Evolutionary conservation across 2,888 invertebrate species (phyloP).

Genomic region (Pristionchus japonicus): DNA sequence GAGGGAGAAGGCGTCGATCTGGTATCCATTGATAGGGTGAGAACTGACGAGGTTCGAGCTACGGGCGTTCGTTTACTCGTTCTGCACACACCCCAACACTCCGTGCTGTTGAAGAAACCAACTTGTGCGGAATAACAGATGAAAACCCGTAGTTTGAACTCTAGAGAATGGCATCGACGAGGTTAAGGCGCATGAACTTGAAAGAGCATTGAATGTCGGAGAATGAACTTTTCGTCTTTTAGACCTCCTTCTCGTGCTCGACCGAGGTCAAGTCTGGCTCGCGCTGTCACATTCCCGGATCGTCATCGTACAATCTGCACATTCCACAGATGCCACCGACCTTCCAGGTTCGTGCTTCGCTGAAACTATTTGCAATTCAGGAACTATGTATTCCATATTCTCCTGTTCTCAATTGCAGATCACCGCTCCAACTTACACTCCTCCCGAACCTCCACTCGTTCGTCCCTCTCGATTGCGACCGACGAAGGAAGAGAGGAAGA

Average conservation of each 20-base stretch:
- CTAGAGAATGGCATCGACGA: background rate
- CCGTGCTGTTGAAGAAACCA: too few relatives aligned
- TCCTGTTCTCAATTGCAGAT: conserved; percentile 50
- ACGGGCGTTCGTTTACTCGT: too few relatives aligned
- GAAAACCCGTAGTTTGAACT: too few relatives aligned
- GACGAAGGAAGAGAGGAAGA: conserved; percentile 11
- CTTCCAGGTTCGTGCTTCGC: conserved; percentile 54
- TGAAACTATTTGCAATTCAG: background rate
- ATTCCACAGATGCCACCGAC: conserved; percentile 59
- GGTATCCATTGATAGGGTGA: conserved; percentile 69
- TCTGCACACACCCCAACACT: too few relatives aligned
- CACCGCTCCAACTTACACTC: conserved; percentile 61
- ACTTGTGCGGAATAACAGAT: too few relatives aligned
- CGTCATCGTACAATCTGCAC: conserved; percentile 60
- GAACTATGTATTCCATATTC: background rate
- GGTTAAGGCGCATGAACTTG: too few relatives aligned
- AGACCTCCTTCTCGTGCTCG: conserved; percentile 57
- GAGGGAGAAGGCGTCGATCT: conserved; percentile 60
- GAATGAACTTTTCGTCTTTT: too few relatives aligned
- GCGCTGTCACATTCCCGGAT: conserved; percentile 49
- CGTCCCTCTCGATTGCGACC: conserved; percentile 46
- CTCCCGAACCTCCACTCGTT: conserved; percentile 58
- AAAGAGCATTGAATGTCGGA: too few relatives aligned
- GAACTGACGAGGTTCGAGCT: too few relatives aligned
- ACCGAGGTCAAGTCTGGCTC: conserved; percentile 55